These are phyloP conservation scores for Onychomys torridus DNA, from an alignment of 2,797 vertebrate species.

Conservation along the genomic window DNA sequence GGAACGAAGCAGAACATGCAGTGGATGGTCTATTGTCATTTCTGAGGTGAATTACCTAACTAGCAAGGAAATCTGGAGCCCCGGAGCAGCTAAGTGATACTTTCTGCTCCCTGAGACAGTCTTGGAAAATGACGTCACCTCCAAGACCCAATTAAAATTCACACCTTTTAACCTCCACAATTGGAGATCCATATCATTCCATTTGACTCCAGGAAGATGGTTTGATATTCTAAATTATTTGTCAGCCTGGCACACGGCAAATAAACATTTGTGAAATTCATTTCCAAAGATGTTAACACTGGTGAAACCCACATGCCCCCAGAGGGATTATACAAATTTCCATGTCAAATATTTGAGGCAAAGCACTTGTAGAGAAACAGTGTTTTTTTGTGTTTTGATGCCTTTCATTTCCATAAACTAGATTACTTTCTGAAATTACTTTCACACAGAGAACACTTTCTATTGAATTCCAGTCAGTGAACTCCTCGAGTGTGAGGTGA, in stretches of 20 bases:
- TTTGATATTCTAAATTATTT: constrained; percentile 90
- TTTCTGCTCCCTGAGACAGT: constrained; percentile 62
- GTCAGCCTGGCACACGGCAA: constrained; percentile 88
- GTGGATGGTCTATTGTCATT: not conserved
- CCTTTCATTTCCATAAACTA: constrained; percentile 93
- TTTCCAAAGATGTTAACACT: constrained; percentile 92
- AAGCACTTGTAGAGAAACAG: constrained; percentile 91
- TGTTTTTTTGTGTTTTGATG: constrained; percentile 92
- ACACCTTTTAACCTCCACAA: constrained; percentile 86
- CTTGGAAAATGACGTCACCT: constrained; percentile 83
- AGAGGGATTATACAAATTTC: constrained; percentile 93
- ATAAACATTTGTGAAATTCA: constrained; percentile 93
- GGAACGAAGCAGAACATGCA: not conserved
- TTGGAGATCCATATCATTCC: constrained; percentile 88
- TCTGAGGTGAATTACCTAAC: not conserved
- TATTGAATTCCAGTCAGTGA: constrained; percentile 92
- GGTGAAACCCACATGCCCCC: constrained; percentile 90
- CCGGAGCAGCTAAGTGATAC: constrained; percentile 68
- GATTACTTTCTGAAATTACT: constrained; percentile 94
- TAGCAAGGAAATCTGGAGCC: not conserved
- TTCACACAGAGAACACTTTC: constrained; percentile 92
- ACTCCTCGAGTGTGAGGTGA: constrained; percentile 91
- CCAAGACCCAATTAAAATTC: constrained; percentile 86
- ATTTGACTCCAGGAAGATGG: constrained; percentile 87
- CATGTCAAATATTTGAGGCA: constrained; percentile 93